Evolutionary conservation across 1,140 invertebrate species (phyloP).

Genomic region (Watersipora subatra): DNA sequence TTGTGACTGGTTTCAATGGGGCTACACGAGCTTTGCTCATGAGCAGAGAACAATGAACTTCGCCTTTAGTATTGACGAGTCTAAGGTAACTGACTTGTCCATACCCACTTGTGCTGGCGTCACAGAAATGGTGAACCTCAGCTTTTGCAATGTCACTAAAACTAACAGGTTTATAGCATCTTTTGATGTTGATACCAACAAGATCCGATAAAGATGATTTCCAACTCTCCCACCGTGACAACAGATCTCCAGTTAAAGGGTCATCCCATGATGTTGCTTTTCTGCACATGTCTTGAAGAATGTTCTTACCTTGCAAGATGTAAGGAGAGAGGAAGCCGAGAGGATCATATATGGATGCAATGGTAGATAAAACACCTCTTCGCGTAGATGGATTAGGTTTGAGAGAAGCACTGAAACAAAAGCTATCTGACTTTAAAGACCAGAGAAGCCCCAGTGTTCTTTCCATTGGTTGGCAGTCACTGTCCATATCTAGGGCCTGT

Average conservation of each 20-base stretch:
- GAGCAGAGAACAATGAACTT: slow-evolving; percentile 14
- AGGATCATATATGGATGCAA: slow-evolving; percentile 10
- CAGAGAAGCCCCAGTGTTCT: slow-evolving; percentile 12
- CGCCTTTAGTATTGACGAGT: slow-evolving; percentile 5
- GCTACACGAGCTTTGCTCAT: slow-evolving; percentile 15
- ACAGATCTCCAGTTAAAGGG: slow-evolving; percentile 3
- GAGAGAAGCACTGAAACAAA: not conserved
- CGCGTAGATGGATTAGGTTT: slow-evolving; percentile 9
- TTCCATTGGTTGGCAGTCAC: slow-evolving; percentile 5
- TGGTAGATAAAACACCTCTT: not conserved
- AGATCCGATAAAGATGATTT: not conserved
- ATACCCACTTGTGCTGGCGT: slow-evolving; percentile 14
- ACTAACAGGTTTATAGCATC: slow-evolving; percentile 6
- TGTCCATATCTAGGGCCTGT: slow-evolving; percentile 14
- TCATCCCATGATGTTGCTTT: slow-evolving; percentile 13
- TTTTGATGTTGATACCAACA: slow-evolving; percentile 5
- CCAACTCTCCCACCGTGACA: slow-evolving; percentile 10
- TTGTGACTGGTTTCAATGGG: slow-evolving; percentile 6
- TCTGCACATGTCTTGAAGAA: slow-evolving; percentile 11
- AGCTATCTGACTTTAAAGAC: slow-evolving; percentile 15
- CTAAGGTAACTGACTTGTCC: slow-evolving; percentile 10
- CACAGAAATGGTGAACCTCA: slow-evolving; percentile 13
- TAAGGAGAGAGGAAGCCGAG: slow-evolving; percentile 15
- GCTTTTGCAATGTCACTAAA: not conserved
- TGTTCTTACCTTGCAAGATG: slow-evolving; percentile 12